These are phyloP conservation scores for Amia ocellicauda DNA, from an alignment of 2,113 vertebrate genomes.

Conservation along the genomic window DNA sequence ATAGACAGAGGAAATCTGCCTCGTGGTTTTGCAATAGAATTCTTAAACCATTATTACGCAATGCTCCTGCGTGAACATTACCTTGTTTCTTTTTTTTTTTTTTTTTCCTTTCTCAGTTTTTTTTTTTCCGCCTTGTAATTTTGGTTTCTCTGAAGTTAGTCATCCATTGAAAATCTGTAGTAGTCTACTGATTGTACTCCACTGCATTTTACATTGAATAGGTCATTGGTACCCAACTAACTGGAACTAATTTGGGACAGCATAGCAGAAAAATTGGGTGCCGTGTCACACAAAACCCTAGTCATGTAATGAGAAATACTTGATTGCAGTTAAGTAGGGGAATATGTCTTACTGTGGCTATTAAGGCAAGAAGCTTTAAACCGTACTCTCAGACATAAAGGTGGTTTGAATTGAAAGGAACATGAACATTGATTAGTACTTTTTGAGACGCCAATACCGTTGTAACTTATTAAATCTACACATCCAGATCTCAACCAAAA, in stretches of 20 bases:
- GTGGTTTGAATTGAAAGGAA: too few relatives aligned
- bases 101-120: conserved; percentile 47
- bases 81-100: conserved; percentile 44
- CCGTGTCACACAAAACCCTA: conserved; percentile 68
- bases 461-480: too few relatives aligned
- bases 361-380: neutral
- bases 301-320: conserved; percentile 66
- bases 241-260: conserved; percentile 89
- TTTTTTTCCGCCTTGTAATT: conserved; percentile 57
- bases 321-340: conserved; percentile 63
- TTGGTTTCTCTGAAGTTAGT: conserved; percentile 50
- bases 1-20: neutral
- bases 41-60: conserved; percentile 24
- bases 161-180: conserved; percentile 62
- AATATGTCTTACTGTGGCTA: conserved; percentile 34
- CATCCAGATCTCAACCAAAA: too few relatives aligned
- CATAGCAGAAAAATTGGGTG: conserved; percentile 75
- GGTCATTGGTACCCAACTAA: conserved; percentile 84
- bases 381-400: too few relatives aligned
- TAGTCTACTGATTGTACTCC: conserved; percentile 67
- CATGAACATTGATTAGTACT: too few relatives aligned
- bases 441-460: too few relatives aligned
- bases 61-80: conserved; percentile 33
- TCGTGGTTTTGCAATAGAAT: conserved; percentile 6
- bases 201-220: conserved; percentile 76